Evolutionary conservation across 1,140 invertebrate genomes (phyloP), one percentile per base, ranked within the genome.

Genomic region (Drosophila rhopaloa): DNA sequence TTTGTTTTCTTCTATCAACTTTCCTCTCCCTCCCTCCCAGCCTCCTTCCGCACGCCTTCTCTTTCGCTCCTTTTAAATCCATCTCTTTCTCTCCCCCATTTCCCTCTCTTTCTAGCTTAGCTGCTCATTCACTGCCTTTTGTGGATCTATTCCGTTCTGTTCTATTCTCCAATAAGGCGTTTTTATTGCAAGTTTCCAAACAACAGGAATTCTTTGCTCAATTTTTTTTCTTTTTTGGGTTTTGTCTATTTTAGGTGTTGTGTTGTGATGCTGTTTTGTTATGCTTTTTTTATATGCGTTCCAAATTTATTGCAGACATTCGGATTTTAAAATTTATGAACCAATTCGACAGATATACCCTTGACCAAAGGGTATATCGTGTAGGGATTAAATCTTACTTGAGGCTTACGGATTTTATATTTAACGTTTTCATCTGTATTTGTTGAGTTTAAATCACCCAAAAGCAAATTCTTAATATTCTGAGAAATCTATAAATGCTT

Each of bases 301-400:
- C 50, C 63, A 79, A 89, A 89, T 89, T 89, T 89, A 89, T 89
- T 89, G 84, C 84, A 89, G 84, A 71, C 84, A 84, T 83, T 81
- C 60, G 77, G 77, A 79, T 90, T 81, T 56, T 1, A 40, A 65
- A 81, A 89, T 89, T 81, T 84, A 89, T 89, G 73, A 54, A 48
- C 57, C 78, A 62, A 65, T 16, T 51, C 55, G 59, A 50, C 37
- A n/a, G 29, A 24, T 24, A 66, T 27, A 32, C 27, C 11, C 9
- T 24, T 55, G 48, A 46, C 24, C 19, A 46, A 41, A 9, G 16
- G 46, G 27, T 57, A 41, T 53, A 53, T 46, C 8, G 13, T 13
- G 6, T 19, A n/a, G 14, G 13, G 19, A 9, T 24, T 38, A 8
- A 32, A 50, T 24, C 24, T 24, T 24, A 24, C 24, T 24, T 7